Conservation (phyloP, 2,113 vertebrate species). For the Ia io region DNA sequence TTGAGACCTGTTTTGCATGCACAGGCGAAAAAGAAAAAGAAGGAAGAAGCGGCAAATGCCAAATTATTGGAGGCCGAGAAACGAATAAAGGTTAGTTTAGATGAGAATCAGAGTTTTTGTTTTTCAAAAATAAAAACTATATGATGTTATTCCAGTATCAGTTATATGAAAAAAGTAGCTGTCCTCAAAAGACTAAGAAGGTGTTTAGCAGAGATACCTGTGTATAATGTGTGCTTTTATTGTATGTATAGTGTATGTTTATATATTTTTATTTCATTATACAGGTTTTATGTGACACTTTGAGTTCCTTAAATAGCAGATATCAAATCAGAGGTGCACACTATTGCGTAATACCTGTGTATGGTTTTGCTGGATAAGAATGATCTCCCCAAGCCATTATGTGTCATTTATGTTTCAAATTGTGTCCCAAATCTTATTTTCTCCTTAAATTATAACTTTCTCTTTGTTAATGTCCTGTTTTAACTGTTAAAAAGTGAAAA, state of each 20-base stretch:
- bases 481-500: constrained; percentile 23
- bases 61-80: constrained; percentile 97
- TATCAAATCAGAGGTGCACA: not conserved
- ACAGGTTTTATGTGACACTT: not conserved
- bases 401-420: constrained; percentile 42
- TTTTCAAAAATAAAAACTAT: constrained; percentile 65
- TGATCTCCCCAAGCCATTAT: not conserved
- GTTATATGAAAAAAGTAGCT: constrained; percentile 16
- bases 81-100: constrained; percentile 93
- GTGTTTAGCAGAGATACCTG: not conserved
- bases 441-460: constrained; percentile 8
- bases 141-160: constrained; percentile 28
- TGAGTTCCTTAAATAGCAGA: not conserved
- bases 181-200: constrained; percentile 28
- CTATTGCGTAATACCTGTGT: constrained; percentile 17
- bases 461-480: constrained; percentile 23
- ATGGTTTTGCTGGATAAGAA: constrained; percentile 41
- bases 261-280: constrained; percentile 23
- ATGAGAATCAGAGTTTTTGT: constrained; percentile 77
- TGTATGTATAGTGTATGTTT: constrained; percentile 39
- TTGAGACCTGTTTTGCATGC: constrained; percentile 88
- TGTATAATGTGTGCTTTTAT: constrained; percentile 19
- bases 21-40: constrained; percentile 97
- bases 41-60: constrained; percentile 95
- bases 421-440: constrained; percentile 30